Evolutionary conservation across 2,888 invertebrate genomes (phyloP), one percentile per base, ranked within the genome.

Genomic region (Calameuta idolon): DNA sequence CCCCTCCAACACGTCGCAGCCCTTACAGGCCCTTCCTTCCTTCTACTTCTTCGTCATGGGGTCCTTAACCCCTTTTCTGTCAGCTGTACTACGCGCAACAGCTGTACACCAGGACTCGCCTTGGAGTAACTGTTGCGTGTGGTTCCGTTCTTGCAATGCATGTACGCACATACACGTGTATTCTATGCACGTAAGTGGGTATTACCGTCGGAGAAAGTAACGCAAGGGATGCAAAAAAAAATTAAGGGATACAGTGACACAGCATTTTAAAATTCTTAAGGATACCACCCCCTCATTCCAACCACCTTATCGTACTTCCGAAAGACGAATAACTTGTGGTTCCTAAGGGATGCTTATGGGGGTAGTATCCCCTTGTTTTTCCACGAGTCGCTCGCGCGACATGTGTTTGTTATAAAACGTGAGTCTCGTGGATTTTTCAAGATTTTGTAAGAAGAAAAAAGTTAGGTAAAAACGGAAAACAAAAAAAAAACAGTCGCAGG

Each of bases 1-100:
- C 74, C 77, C 33, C 75, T 74, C 34, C 30, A 74, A 40, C 69
- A 78, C 77, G 81, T 80, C 68, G 23, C 55, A 55, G 55, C 84
- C 82, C 81, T 79, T 80, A 80, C 81, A 79, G 79, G 37, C 69
- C 81, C 81, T 79, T 81, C 83, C 81, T 77, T 77, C 75, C 77
- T 75, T 74, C 68, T 69, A 77, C 77, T 78, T 80, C 82, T 81
- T 79, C 77, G 79, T 78, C 75, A 79, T 78, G 83, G 89, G 89
- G 87, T 89, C 88, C 89, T 90, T 89, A 89, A 90, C 90, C 90
- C 91, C 89, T 89, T 90, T 91, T 89, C 85, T 84, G 90, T 90
- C 90, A 91, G 91, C 91, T 91, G 91, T 90, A 83, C 80, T 82
- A 83, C 84, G 84, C 85, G 83, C 84, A 88, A 89, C 90, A 90